Conservation (phyloP, 2,888 invertebrate species). For the Drosophila mettleri region DNA sequence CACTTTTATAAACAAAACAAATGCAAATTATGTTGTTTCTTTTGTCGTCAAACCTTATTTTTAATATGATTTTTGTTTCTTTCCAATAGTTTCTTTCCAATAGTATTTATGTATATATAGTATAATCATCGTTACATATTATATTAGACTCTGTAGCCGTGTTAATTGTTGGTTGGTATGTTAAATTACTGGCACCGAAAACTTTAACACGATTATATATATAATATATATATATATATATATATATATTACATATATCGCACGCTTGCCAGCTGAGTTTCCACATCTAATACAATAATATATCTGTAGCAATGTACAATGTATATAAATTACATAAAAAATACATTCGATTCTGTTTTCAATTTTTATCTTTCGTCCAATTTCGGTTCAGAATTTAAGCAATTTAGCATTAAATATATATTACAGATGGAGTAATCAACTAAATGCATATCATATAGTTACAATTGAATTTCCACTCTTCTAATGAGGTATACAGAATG, state of each 20-base stretch:
- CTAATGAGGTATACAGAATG: slow-evolving; percentile 75
- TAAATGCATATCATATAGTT: slow-evolving; percentile 52
- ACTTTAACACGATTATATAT: slow-evolving; percentile 53
- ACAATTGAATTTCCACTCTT: slow-evolving; percentile 59
- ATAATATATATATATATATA: slow-evolving; percentile 16
- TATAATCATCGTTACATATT: slow-evolving; percentile 48
- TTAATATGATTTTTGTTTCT: slow-evolving; percentile 57
- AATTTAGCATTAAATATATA: slow-evolving; percentile 45
- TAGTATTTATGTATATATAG: slow-evolving; percentile 29
- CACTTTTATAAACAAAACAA: slow-evolving; percentile 29
- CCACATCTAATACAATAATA: slow-evolving; percentile 56
- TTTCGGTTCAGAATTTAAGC: slow-evolving; percentile 46
- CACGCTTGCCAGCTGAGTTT: slow-evolving; percentile 41
- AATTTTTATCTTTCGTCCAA: slow-evolving; percentile 28
- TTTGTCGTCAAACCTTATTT: slow-evolving; percentile 70
- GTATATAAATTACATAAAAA: slow-evolving; percentile 76
- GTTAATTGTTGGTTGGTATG: slow-evolving; percentile 52
- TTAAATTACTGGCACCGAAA: slow-evolving; percentile 59
- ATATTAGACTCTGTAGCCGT: slow-evolving; percentile 70
- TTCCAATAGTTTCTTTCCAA: slow-evolving; percentile 66
- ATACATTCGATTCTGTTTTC: slow-evolving; percentile 60
- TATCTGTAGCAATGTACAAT: slow-evolving; percentile 40
- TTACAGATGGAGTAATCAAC: slow-evolving; percentile 27
- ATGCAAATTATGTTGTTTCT: slow-evolving; percentile 39
- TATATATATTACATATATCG: slow-evolving; percentile 21